Evolutionary conservation across 1,140 invertebrate species (phyloP).

Genomic region (Cydia amplana): DNA sequence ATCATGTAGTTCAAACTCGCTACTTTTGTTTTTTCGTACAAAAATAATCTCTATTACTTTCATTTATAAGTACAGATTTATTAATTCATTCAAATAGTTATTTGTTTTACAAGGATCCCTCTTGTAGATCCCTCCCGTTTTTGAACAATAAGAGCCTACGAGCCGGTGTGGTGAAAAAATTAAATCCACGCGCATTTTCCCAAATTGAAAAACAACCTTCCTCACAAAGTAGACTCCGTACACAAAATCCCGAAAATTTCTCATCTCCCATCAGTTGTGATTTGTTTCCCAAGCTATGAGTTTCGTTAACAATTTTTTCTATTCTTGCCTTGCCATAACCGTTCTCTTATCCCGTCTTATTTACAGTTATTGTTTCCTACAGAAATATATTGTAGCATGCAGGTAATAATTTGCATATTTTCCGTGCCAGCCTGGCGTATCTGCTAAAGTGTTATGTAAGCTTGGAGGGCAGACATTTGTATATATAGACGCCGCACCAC

Average conservation of each 20-base stretch:
- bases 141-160: no score
- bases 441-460: slow-evolving; percentile 18
- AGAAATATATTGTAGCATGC: slow-evolving; percentile 12
- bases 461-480: not conserved
- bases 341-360: not conserved
- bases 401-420: slow-evolving; percentile 18
- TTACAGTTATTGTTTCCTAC: slow-evolving; percentile 21
- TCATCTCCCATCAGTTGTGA: not conserved
- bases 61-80: no score
- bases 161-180: not conserved
- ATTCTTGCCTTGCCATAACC: slow-evolving; percentile 1
- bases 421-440: slow-evolving; percentile 1
- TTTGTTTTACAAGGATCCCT: no score
- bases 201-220: not conserved
- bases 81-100: no score
- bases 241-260: not conserved
- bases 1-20: no score
- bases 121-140: no score
- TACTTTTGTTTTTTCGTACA: no score
- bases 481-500: not conserved
- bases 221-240: not conserved
- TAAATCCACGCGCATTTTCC: not conserved
- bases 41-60: no score
- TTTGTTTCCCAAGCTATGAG: slow-evolving; percentile 1
- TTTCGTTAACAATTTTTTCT: not conserved